Base-by-base conservation (phyloP, 1,140 invertebrate species). In the Rhynchophorus ferrugineus region DNA sequence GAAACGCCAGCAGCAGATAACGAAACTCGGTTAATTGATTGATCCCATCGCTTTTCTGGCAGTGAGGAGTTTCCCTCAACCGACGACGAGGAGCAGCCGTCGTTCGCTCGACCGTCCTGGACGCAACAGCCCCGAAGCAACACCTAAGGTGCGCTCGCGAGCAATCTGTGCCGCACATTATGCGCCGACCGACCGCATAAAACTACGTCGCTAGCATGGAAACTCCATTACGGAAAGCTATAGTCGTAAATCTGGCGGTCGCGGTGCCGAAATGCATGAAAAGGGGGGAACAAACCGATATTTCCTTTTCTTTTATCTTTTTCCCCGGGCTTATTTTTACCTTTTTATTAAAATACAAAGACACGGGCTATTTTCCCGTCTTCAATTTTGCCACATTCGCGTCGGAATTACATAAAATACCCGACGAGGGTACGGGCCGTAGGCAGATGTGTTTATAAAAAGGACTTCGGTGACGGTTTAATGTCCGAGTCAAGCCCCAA, bases 181-280 rank as follows among this genome's bases (percentile, higher is more conserved):
- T 44, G 17, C 29, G 19, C 33, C 36, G 20, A 29, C 18, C 49
- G 33, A 22, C 49, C 39, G 19, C 47, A 35, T 51, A 51, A 51
- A 51, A 44, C 18, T 51, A 13, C 21, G 34, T 44, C 42, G 11
- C 43, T 37, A 52, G 49, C 49, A 52, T 52, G 49, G 49, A 52
- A 52, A 52, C 42, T 52, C 49, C 49, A 52, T 52, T 52, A 45
- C 43, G 14, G 19, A 39, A 52, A 45, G 43, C 41, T 52, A 39
- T 29, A 41, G 35, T 52, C 49, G 49, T 52, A 45, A 52, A 52
- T 45, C 19, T 37, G 36, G 43, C 45, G 22, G 17, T 21, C 24
- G 13, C 43, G 13, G 20, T 44, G 24, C 22, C 16, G 46, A 39
- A 43, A 50, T 39, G 38, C 39, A 43, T 39, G 36, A 19, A 43